Evolutionary conservation across 2,797 vertebrate species (phyloP).

Genomic region (Scyliorhinus canicula): DNA sequence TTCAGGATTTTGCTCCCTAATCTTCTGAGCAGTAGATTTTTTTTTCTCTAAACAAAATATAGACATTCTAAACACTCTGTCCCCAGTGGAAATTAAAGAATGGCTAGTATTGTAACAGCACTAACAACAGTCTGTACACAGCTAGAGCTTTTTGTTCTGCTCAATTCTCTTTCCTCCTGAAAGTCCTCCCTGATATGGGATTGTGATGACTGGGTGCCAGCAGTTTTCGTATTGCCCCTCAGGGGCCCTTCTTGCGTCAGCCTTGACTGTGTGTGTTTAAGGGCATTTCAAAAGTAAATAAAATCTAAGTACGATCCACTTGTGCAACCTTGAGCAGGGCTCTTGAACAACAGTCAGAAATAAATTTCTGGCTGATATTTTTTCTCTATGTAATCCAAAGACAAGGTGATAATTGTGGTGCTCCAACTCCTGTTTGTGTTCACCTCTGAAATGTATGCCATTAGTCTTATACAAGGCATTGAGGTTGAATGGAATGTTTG

Average conservation of each 20-base stretch:
- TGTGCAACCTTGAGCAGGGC: not conserved
- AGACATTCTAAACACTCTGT: not conserved
- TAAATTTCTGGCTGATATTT: not conserved
- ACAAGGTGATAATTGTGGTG: not conserved
- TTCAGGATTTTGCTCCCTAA: not conserved
- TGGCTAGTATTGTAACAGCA: not conserved
- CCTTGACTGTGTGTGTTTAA: not conserved
- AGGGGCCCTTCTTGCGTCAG: not conserved
- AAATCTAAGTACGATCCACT: not conserved
- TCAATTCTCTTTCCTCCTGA: not conserved
- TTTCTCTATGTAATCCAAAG: not conserved
- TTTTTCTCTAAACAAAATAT: not conserved
- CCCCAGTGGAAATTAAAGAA: not conserved
- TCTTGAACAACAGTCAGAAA: not conserved
- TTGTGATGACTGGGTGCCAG: not conserved
- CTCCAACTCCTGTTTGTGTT: not conserved
- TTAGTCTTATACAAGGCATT: not conserved
- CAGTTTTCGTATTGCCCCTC: not conserved
- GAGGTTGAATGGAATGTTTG: not conserved
- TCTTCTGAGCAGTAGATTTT: not conserved
- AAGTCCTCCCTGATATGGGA: not conserved
- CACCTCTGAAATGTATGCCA: not conserved
- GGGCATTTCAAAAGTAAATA: not conserved
- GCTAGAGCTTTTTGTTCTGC: not conserved
- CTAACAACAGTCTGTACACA: not conserved